Evolutionary conservation across 2,113 vertebrate genomes (phyloP), one percentile per base, ranked within the genome.

Genomic region (Esox niger): DNA sequence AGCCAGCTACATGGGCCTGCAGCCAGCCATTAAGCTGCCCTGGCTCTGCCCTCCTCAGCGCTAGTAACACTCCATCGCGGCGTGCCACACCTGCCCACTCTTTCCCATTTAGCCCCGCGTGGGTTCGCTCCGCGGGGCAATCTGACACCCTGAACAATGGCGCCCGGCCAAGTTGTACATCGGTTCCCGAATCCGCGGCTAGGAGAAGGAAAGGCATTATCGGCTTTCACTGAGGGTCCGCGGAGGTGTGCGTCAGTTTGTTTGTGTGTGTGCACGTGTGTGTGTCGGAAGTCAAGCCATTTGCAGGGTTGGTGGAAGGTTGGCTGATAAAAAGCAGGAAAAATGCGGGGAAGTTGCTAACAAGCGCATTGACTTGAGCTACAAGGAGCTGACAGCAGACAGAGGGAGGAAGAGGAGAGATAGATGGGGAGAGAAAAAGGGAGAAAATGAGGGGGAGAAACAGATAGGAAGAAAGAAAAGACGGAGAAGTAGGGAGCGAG

Each of bases 311-410:
- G 43, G 43, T 54, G 69, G 7, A n/a, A 11, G 13, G 38, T 4
- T 43, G 38, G 38, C 38, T 78, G 78, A 88, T 74, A 69, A 85
- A 80, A 84, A 66, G 69, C 63, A 57, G 56, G 31, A 73, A 76
- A 78, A 80, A 76, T n/a, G 74, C 25, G 23, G 65, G 55, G 54
- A 84, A 76, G 75, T 73, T 67, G 55, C 68, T 80, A 83, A 80
- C 67, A 82, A 88, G 80, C 70, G 46, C 74, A 79, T 67, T 75
- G 76, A 83, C 83, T 78, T 79, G 60, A 72, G 62, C 73, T 71
- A 54, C 30, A 15, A 26, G 31, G 29, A 29, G 30, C n/a, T 3
- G 29, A n/a, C 57, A 20, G 57, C 27, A 11, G 26, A 1, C 6
- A 21, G n/a, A 20, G n/a, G 13, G 20, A 6, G 54, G 62, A 47